Conservation (phyloP, 2,113 vertebrate species). For the Bungarus multicinctus region DNA sequence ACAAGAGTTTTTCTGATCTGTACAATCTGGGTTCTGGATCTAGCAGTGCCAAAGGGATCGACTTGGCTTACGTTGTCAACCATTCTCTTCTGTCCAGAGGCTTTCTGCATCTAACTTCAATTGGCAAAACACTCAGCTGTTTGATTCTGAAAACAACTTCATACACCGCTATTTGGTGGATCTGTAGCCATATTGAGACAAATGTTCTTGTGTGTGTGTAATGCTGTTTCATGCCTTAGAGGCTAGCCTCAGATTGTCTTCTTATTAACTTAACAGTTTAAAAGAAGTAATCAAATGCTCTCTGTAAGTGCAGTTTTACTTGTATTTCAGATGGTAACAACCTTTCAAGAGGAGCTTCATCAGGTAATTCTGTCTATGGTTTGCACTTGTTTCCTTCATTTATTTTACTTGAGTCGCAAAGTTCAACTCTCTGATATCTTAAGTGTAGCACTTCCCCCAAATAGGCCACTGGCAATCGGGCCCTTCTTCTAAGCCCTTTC, state of each 20-base stretch:
- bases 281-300: conserved; percentile 34
- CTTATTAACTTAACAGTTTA: conserved; percentile 23
- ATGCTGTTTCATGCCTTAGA: not conserved
- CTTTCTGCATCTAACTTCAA: not conserved
- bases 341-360: conserved; percentile 66
- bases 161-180: not conserved
- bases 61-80: not conserved
- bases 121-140: not conserved
- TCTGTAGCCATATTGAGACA: not conserved
- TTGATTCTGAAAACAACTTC: not conserved
- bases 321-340: conserved; percentile 70
- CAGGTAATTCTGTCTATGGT: conserved; percentile 65
- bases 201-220: not conserved
- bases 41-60: not conserved
- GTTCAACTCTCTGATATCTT: not conserved
- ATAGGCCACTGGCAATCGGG: not conserved
- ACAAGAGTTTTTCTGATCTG: not conserved
- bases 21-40: not conserved
- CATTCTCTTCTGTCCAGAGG: not conserved
- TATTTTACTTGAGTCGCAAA: conserved; percentile 38
- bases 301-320: conserved; percentile 65
- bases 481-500: not conserved
- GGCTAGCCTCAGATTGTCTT: conserved; percentile 36
- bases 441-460: not conserved
- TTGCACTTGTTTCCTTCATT: conserved; percentile 42